Base-by-base conservation (phyloP, 2,113 vertebrate genomes). In the Tragelaphus strepsiceros region DNA sequence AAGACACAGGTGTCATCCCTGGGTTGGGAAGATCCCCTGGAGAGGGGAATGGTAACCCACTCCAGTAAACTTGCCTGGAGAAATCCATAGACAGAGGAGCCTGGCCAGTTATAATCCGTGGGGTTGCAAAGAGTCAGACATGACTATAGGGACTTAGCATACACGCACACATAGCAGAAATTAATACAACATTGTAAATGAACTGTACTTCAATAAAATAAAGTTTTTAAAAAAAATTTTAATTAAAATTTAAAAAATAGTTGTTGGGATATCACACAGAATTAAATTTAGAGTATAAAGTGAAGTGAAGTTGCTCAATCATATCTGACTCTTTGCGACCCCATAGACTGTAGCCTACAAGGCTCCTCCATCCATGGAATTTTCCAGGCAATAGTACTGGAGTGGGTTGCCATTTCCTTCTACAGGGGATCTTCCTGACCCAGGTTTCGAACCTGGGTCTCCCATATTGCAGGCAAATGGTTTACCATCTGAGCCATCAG, bases 261-360 rank as follows among this genome's bases (percentile, higher is more conserved):
- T 59, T 90, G 24, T 32, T 12, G n/a, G 82, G 14, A 86, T 35
- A 87, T 54, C 62, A 64, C 12, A 80, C 16, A 64, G 62, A 22
- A 95, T 64, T 80, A 80, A 86, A 64, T 91, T 86, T 32, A 85
- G 28, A 91, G 49, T 24, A 64, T 2, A 64, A 62, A n/a, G 54
- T 14, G 32, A 53, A 59, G 24, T 26, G 28, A 62, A 62, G 61
- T 32, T 0, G 1, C 28, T 62, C 61, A 62, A 62, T 32, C 3
- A 6, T 30, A 28, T 62, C 61, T 0, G 14, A 62, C 28, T 62
- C 28, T 62, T 53, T 62, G 61, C 0, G 6, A 32, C 28, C 28
- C 61, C 28, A 28, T 16, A 28, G 28, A 62, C 61, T 62, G 61
- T 32, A 62, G 61, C 61, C 61, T 62, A 32, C 28, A 28, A 62